Conservation (phyloP, 1,140 invertebrate genomes). For the Octopus sinensis region DNA sequence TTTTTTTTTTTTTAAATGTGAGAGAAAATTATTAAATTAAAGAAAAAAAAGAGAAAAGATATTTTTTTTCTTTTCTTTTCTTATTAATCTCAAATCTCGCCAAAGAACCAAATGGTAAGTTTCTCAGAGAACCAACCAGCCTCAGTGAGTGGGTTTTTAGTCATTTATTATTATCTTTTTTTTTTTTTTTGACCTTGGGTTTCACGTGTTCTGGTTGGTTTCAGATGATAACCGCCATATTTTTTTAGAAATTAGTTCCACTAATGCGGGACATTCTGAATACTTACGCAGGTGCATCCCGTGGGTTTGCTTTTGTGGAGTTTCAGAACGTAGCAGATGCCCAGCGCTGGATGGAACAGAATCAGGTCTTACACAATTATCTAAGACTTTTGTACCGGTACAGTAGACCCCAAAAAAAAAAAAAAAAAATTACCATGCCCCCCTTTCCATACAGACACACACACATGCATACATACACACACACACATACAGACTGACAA, state of each 20-base stretch:
- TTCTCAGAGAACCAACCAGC: neutral
- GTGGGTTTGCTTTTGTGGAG: slow-evolving; percentile 85
- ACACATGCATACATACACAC: too few relatives aligned
- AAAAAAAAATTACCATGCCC: too few relatives aligned
- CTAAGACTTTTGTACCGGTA: slow-evolving; percentile 21
- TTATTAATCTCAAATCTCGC: neutral
- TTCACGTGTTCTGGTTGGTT: slow-evolving; percentile 10
- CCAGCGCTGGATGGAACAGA: slow-evolving; percentile 86
- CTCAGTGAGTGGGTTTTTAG: slow-evolving; percentile 11
- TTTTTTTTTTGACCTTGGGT: neutral
- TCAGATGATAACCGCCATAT: slow-evolving; percentile 1
- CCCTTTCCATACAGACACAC: too few relatives aligned
- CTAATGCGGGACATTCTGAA: slow-evolving; percentile 38
- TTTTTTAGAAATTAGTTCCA: slow-evolving; percentile 12
- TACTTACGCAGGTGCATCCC: slow-evolving; percentile 53
- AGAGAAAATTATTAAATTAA: too few relatives aligned
- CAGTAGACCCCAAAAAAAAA: too few relatives aligned
- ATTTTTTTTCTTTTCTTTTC: neutral
- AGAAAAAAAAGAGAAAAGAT: too few relatives aligned
- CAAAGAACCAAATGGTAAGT: neutral
- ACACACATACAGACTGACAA: too few relatives aligned
- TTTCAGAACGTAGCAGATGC: slow-evolving; percentile 86
- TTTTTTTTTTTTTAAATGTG: too few relatives aligned
- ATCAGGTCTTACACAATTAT: slow-evolving; percentile 70
- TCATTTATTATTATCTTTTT: too few relatives aligned